A percentile compares a stretch with the other conserved stretches of the same genome.
Evolutionary conservation across 2,888 invertebrate species (phyloP).

Genomic region (Pyrgus malvae): DNA sequence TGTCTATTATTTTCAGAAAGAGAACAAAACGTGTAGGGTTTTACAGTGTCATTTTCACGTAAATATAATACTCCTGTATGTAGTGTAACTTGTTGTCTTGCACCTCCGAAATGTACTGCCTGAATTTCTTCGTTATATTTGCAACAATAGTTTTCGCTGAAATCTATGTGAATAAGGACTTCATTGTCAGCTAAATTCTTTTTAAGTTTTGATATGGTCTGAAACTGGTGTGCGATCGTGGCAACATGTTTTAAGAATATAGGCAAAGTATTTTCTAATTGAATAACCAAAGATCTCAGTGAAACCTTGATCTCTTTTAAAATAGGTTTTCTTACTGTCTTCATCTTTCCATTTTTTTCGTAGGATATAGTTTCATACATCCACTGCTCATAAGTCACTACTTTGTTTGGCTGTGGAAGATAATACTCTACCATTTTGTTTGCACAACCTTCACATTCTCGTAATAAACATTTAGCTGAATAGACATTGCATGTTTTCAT

Average conservation of each 20-base stretch:
- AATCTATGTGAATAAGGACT: background rate
- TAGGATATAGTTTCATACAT: conserved; percentile 33
- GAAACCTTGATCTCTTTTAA: too few species aligned
- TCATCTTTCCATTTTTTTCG: conserved; percentile 32
- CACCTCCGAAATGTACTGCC: conserved; percentile 35
- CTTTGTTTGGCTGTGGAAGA: conserved; percentile 27
- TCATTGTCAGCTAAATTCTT: background rate
- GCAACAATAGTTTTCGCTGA: background rate
- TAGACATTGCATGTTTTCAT: background rate
- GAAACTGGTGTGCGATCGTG: conserved; percentile 29
- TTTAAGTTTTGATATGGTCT: conserved; percentile 20
- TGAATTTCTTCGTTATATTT: conserved; percentile 32
- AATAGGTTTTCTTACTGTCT: conserved; percentile 33
- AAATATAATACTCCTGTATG: background rate
- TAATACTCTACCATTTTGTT: background rate
- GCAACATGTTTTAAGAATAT: too few species aligned
- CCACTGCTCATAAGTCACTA: conserved; percentile 31
- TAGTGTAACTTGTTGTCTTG: conserved; percentile 12
- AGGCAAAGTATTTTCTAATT: too few species aligned
- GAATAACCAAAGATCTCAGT: too few species aligned
- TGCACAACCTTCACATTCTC: background rate
- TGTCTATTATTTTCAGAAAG: background rate
- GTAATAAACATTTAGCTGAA: background rate
- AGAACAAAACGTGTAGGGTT: background rate
- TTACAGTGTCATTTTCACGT: background rate